A percentile compares a stretch with the other conserved stretches of the same genome.
phyloP scores from a whole-genome alignment of 1,140 invertebrate species.

The Lineus longissimus region DNA sequence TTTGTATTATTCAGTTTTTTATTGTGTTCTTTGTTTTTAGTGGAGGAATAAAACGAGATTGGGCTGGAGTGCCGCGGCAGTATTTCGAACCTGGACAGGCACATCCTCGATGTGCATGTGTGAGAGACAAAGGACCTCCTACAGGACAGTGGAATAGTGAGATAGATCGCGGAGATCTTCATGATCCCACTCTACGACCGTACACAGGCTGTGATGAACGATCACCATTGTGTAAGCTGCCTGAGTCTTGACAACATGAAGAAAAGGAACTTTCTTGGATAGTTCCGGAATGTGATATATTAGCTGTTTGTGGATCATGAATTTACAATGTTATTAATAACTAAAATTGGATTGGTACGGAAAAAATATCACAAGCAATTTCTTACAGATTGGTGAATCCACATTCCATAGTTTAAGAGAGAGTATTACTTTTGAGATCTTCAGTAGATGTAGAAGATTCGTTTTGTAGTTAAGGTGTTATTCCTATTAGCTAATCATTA shows the following conservation, averaged over 20 bases:
- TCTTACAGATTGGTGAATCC: too few relatives aligned
- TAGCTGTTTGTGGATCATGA: too few relatives aligned
- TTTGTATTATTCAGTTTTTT: not conserved
- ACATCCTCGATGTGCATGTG: slow-evolving; percentile 74
- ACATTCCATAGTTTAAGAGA: too few relatives aligned
- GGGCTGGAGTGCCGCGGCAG: slow-evolving; percentile 80
- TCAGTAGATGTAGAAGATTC: too few relatives aligned
- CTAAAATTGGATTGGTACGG: too few relatives aligned
- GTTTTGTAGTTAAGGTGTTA: too few relatives aligned
- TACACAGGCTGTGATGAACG: slow-evolving; percentile 42
- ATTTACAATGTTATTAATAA: too few relatives aligned
- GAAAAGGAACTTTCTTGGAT: too few relatives aligned
- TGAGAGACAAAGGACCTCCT: slow-evolving; percentile 58
- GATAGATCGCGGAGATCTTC: slow-evolving; percentile 55
- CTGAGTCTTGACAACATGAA: not conserved
- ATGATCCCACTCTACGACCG: slow-evolving; percentile 58
- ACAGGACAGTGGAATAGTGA: slow-evolving; percentile 51
- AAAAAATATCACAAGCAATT: too few relatives aligned
- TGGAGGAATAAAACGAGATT: slow-evolving; percentile 78
- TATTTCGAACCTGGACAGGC: slow-evolving; percentile 64
- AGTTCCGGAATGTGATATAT: too few relatives aligned
- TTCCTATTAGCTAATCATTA: too few relatives aligned
- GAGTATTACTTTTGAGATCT: too few relatives aligned
- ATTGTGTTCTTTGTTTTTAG: slow-evolving; percentile 56
- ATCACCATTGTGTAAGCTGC: slow-evolving; percentile 29